Evolutionary conservation across 2,888 invertebrate genomes (phyloP), one percentile per base, ranked within the genome.

Genomic region (Tenthredo amoena): DNA sequence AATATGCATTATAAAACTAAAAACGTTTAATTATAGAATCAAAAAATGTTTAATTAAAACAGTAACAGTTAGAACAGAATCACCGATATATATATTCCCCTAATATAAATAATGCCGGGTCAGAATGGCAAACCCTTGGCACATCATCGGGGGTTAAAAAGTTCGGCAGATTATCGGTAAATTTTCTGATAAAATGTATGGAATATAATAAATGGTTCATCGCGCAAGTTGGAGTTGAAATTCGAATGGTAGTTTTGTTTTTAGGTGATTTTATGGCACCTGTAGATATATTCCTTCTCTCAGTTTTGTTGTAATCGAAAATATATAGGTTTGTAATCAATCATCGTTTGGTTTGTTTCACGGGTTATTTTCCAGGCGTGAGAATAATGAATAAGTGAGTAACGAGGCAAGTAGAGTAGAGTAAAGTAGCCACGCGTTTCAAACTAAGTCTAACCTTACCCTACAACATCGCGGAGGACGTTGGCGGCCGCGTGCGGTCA

Each of bases 311-410:
- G 0, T 74, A 74, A 47, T 76, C 76, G 76, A 76, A 77, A 74
- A 77, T 21, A 37, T 77, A 62, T 90, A 89, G 89, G 40, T 85
- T 47, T 76, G 65, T 62, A 71, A 65, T 84, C 83, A 34, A 84
- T 68, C 79, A 76, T 68, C 68, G 26, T 71, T 79, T 37, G 26
- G 81, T 74, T 37, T 37, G 85, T 68, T 77, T 68, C 65, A 68
- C 55, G 71, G 85, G 85, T 50, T 81, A 84, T 86, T 86, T 86
- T 86, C 81, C 77, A 74, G 79, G 76, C 43, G 85, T 74, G 76
- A 86, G 85, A 86, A 87, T 87, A 87, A 89, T 86, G 87, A 86
- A 77, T 87, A 86, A 89, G 88, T 88, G 87, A 88, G 87, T 88
- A 87, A 89, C 87, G 87, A 87, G 84, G 87, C 34, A 34, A 65